Evolutionary conservation across 92 coral and sea anemone genomes (phyloP), one percentile per base, ranked within the genome.

Genomic region (Galaxea fascicularis): DNA sequence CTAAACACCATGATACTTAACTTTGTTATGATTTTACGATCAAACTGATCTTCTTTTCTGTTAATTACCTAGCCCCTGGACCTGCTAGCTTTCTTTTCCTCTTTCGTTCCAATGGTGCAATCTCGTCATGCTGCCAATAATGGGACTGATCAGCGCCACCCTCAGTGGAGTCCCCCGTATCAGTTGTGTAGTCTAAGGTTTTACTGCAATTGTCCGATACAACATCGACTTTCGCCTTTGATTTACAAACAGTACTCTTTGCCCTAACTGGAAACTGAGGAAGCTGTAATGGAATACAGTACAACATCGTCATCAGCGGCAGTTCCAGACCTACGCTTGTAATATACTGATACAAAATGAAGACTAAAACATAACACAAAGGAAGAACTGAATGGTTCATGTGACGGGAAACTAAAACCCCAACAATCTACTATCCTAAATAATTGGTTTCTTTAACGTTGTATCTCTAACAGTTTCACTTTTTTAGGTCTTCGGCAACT

Each of bases 221-320:
- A 16, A 67, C 90, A 22, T 69, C 64, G 27, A 21, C 65, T 25
- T 77, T 88, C 46, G 76, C 24, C 68, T 90, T 85, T 30, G 83
- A 26, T 56, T 65, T 74, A 15, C 80, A 68, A 26, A 11, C 78
- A 49, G 69, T 17, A 46, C 65, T 89, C 73, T 79, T 87, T 59
- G 81, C 82, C 45, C 90, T 68, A 22, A 90, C 87, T 5, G 93
- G 79, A 22, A 90, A 76, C n/a, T 90, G 80, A 35, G 90, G 90
- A 74, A 90, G 78, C 93, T 90, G 69, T 31, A 67, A 49, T 49
- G 17, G 1, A 49, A 10, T 15, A 49, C 17, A 49, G 54, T 49
- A 10, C 54, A 49, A 15, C 54, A 49, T 49, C 54, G 54, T 49
- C 10, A 10, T 49, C 15, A 49, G 54, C 54, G 54, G 54, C 17